Conservation (phyloP, 2,888 invertebrate genomes). For the Eristalis arbustorum region DNA sequence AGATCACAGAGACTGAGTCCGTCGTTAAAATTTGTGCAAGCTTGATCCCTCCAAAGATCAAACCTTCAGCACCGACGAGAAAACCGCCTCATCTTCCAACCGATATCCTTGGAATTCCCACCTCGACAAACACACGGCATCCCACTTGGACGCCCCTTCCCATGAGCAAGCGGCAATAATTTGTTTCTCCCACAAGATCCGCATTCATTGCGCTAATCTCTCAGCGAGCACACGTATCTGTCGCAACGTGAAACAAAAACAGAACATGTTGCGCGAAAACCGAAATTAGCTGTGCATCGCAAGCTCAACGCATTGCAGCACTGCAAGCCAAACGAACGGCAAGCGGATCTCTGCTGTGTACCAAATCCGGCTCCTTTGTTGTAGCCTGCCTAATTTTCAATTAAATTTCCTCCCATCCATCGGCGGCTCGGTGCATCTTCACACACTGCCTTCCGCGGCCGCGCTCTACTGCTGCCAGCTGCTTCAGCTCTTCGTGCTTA, state of each 20-base stretch:
- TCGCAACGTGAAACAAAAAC: neutral
- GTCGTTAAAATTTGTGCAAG: too few relatives aligned
- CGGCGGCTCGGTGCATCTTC: conserved; percentile 4
- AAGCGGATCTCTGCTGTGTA: neutral
- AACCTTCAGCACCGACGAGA: too few relatives aligned
- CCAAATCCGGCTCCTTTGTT: conserved; percentile 2
- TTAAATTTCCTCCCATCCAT: conserved; percentile 28
- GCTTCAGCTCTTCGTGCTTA: conserved; percentile 23
- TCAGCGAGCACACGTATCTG: neutral
- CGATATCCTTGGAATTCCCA: neutral
- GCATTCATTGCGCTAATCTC: neutral
- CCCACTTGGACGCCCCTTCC: neutral
- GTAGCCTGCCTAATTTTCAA: conserved; percentile 22
- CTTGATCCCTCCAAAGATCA: too few relatives aligned
- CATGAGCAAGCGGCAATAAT: neutral
- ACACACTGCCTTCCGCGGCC: neutral
- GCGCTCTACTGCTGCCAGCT: neutral
- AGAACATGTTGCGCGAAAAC: neutral
- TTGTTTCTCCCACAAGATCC: neutral
- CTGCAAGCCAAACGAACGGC: neutral
- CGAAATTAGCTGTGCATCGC: neutral
- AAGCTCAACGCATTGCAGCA: neutral
- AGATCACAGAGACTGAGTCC: too few relatives aligned
- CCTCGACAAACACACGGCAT: neutral
- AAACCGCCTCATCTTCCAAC: too few relatives aligned